phyloP scores from a whole-genome alignment of 2,888 invertebrate genomes.

The Euplagia quadripunctaria region DNA sequence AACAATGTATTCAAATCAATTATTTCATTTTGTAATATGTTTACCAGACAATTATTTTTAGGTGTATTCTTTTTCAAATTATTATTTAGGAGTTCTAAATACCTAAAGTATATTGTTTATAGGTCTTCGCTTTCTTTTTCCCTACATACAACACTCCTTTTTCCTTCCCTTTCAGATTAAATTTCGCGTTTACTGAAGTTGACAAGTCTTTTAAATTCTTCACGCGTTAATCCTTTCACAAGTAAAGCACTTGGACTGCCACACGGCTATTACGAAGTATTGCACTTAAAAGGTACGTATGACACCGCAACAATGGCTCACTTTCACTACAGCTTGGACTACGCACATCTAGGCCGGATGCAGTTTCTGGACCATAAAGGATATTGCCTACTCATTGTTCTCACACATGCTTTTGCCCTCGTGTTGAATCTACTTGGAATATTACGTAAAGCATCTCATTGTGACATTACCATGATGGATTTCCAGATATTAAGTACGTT shows the following conservation, averaged over 20 bases:
- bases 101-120: too few relatives aligned
- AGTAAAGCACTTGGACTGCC: conserved; percentile 2
- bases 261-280: conserved; percentile 34
- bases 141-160: too few relatives aligned
- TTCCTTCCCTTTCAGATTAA: too few relatives aligned
- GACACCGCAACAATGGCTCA: conserved; percentile 67
- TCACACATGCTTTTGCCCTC: conserved; percentile 56
- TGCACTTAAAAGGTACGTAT: conserved; percentile 48
- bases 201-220: not conserved
- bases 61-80: too few relatives aligned
- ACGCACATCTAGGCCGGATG: conserved; percentile 78
- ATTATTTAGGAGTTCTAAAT: too few relatives aligned
- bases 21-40: too few relatives aligned
- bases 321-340: conserved; percentile 70
- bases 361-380: conserved; percentile 84
- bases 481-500: conserved; percentile 17
- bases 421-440: conserved; percentile 49
- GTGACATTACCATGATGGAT: conserved; percentile 21
- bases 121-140: too few relatives aligned
- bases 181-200: not conserved
- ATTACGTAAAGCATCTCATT: conserved; percentile 37
- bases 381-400: conserved; percentile 77
- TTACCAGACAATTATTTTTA: too few relatives aligned
- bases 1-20: too few relatives aligned
- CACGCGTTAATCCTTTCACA: conserved; percentile 14